Base-by-base conservation (phyloP, 2,113 vertebrate species). In the Amblyornis subalaris region DNA sequence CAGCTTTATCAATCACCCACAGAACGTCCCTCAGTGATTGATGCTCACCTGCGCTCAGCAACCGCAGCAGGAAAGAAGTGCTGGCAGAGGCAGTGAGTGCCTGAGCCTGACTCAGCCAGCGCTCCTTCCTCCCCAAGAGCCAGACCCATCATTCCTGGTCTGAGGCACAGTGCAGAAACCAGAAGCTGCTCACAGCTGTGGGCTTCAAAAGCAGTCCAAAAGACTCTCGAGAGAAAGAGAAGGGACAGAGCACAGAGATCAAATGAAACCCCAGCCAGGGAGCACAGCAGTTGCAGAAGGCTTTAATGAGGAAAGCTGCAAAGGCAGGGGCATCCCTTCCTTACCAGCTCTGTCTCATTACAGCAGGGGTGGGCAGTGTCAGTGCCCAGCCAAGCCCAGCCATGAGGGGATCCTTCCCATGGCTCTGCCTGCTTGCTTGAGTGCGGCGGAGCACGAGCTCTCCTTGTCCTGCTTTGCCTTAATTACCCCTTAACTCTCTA, bases 391-490 rank as follows among this genome's bases (percentile, higher is more conserved):
- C 71, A 5, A 9, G 20, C 24, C 26, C 53, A 12, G 58, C 31
- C 14, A 0, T 0, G 10, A 24, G 29, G 23, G 29, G 25, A 17
- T 22, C 10, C 47, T 26, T 33, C 14, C 45, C 40, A 1, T 0
- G 35, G 45, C 74, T 55, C 70, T 88, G 71, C 66, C 53, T 0
- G 28, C 44, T 25, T 35, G 2, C 35, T 4, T 5, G 38, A 54
- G 47, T 0, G 2, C 69, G 15, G 0, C 0, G 3, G 38, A 73
- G 85, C 11, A 6, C 1, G 2, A 73, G 65, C 44, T 21, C 48
- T 19, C 19, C 19, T 17, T 7, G 17, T 62, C 53, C 74, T 35
- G 35, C 66, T 51, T 26, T 36, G 31, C 45, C 45, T 42, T 22
- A 26, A 38, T 14, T 33, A 33, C 33, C 53, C 48, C 50, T 17